These are phyloP conservation scores for Cyaniris semiargus DNA, from an alignment of 2,888 invertebrate species.

Conservation along the genomic window DNA sequence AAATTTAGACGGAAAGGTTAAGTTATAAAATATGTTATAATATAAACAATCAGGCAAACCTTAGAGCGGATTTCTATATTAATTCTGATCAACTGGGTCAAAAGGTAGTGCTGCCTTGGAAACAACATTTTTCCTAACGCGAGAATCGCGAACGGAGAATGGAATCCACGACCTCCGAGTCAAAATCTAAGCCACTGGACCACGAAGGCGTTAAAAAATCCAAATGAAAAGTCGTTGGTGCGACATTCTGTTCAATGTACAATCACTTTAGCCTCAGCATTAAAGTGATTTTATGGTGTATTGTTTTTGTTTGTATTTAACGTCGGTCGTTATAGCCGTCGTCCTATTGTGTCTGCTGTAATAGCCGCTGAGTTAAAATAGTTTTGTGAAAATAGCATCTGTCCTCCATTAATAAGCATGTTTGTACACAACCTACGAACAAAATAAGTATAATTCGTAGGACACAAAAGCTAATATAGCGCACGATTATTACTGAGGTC, in stretches of 20 bases:
- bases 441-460: no score
- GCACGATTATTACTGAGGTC: no score
- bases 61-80: no score
- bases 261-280: background rate
- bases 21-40: no score
- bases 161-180: background rate
- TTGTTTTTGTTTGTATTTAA: slow-evolving; percentile 3
- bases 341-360: background rate
- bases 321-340: slow-evolving; percentile 8
- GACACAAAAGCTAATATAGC: no score
- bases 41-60: no score
- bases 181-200: background rate
- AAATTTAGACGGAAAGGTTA: no score
- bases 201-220: background rate
- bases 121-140: no score
- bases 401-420: background rate
- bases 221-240: background rate
- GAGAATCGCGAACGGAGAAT: no score
- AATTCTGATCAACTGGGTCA: no score
- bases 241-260: background rate
- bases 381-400: background rate
- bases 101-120: no score
- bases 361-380: slow-evolving; percentile 3
- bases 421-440: background rate
- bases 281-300: slow-evolving; percentile 15